These are phyloP conservation scores for Platanista minor DNA, from an alignment of 2,113 vertebrate species.

Conservation along the genomic window DNA sequence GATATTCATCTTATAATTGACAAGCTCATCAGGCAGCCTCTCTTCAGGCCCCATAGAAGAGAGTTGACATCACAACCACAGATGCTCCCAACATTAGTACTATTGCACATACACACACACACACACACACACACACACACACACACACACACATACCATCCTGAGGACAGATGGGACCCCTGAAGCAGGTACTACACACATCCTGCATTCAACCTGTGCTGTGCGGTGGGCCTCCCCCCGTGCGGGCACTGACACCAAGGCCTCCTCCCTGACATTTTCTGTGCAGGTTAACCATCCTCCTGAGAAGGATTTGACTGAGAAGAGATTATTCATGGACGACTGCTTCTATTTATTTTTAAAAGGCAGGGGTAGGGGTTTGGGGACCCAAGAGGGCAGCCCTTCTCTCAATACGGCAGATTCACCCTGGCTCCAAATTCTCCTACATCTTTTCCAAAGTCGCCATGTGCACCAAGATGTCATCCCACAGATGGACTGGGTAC, in stretches of 20 bases:
- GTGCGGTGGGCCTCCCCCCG: accelerated
- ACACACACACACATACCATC: too few relatives aligned
- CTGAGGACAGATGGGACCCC: accelerated
- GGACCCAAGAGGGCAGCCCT: neutral
- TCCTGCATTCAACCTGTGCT: accelerated
- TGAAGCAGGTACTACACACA: accelerated
- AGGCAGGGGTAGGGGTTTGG: neutral
- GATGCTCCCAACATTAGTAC: accelerated
- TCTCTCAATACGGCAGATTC: neutral
- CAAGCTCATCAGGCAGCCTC: too few relatives aligned
- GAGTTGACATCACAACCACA: accelerated
- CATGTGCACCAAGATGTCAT: neutral
- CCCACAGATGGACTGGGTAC: slow-evolving; percentile 37
- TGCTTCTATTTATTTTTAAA: accelerated
- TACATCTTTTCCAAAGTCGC: neutral
- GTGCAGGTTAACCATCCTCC: neutral
- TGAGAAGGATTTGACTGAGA: neutral
- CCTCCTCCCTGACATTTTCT: neutral
- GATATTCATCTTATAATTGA: accelerated
- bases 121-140: neutral
- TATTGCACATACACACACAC: accelerated
- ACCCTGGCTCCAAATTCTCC: neutral
- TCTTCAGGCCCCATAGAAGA: accelerated
- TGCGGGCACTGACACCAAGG: accelerated
- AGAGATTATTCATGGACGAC: too few relatives aligned